These are phyloP conservation scores for Himalopsyche tibetana DNA, from an alignment of 2,888 invertebrate genomes.

Conservation along the genomic window DNA sequence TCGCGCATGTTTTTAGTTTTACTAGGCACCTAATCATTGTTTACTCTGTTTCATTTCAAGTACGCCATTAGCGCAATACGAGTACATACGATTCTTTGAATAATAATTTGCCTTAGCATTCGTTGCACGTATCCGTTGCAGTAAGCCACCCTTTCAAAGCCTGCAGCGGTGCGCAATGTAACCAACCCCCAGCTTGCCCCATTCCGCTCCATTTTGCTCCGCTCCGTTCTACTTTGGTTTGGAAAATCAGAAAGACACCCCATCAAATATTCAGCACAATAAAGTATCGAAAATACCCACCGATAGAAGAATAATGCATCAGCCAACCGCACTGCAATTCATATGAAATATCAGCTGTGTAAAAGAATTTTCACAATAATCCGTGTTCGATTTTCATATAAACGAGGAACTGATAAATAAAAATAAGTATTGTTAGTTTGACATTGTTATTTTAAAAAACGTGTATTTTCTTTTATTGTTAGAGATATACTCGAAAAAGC, in stretches of 20 bases:
- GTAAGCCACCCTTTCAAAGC: constrained; percentile 31
- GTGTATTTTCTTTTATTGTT: no score
- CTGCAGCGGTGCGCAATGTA: constrained; percentile 30
- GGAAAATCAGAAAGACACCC: constrained; percentile 14
- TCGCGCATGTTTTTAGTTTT: no score
- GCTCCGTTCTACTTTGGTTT: constrained; percentile 7
- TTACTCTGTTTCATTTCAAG: constrained; percentile 11
- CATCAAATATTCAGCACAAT: constrained; percentile 21
- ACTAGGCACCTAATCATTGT: background rate
- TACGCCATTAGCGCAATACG: background rate
- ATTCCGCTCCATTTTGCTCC: background rate
- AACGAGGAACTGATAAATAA: no score
- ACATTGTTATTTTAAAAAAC: no score
- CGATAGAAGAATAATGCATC: background rate
- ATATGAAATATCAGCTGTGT: no score
- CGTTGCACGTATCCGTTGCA: constrained; percentile 30
- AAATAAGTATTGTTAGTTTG: no score
- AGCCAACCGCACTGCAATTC: background rate
- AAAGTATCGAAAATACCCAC: constrained; percentile 17
- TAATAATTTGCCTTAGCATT: constrained; percentile 30
- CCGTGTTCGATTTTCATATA: no score
- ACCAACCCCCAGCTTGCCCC: background rate
- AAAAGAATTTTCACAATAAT: no score
- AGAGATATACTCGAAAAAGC: no score
- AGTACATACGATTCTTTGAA: constrained; percentile 34